Percentiles rank a stretch among this genome's conserved stretches.
These are phyloP conservation scores for Leptoclinus maculatus DNA, from an alignment of 2,797 vertebrate species.

Conservation along the genomic window DNA sequence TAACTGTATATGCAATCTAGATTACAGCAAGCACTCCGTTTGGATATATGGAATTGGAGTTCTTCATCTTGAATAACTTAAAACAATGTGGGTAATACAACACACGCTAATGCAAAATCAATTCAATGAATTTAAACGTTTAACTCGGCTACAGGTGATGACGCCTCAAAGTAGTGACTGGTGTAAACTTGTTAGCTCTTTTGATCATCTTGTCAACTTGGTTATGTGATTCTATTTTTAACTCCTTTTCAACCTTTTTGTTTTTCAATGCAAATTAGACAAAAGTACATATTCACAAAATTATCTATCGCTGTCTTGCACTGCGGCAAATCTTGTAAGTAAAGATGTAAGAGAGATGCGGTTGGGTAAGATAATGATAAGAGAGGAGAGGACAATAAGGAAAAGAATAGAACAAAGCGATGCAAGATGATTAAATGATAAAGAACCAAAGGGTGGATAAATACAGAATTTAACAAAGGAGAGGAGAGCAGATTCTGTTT, in stretches of 20 bases:
- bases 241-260: not conserved
- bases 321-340: not conserved
- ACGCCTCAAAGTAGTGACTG: not conserved
- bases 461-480: slow-evolving; percentile 30
- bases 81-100: not conserved
- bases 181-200: not conserved
- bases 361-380: slow-evolving; percentile 5
- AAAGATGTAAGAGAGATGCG: slow-evolving; percentile 2
- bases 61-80: not conserved
- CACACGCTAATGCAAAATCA: not conserved
- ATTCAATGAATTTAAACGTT: not conserved
- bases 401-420: slow-evolving; percentile 4
- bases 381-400: slow-evolving; percentile 32
- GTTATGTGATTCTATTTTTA: not conserved
- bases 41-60: not conserved
- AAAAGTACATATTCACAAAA: not conserved
- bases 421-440: slow-evolving; percentile 2
- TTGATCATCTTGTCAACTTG: not conserved
- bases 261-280: not conserved
- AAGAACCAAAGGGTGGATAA: slow-evolving; percentile 3
- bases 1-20: not conserved
- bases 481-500: slow-evolving; percentile 24
- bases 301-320: not conserved
- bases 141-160: not conserved
- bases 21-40: not conserved